Evolutionary conservation across 2,113 vertebrate species (phyloP).

Genomic region (Ictidomys tridecemlineatus): DNA sequence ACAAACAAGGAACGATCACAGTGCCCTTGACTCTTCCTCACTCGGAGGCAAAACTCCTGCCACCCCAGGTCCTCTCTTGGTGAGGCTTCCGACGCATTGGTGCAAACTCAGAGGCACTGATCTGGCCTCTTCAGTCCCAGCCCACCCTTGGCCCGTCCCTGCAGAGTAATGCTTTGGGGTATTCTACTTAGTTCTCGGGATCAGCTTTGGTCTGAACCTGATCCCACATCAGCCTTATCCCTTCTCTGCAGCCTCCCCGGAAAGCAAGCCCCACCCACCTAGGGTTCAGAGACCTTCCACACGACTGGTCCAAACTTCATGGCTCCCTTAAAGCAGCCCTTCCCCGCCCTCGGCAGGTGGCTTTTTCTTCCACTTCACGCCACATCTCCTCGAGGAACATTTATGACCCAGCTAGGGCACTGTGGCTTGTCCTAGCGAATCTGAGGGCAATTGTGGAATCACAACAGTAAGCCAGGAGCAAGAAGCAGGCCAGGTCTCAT

Average conservation of each 20-base stretch:
- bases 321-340: not conserved
- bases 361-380: not conserved
- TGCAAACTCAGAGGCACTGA: not conserved
- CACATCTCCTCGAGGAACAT: not conserved
- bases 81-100: not conserved
- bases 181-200: not conserved
- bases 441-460: not conserved
- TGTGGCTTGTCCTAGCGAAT: fast-evolving
- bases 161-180: not conserved
- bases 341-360: not conserved
- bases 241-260: not conserved
- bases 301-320: not conserved
- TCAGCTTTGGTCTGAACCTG: not conserved
- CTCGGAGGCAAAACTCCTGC: not conserved
- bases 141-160: not conserved
- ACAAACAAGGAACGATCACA: too few species aligned
- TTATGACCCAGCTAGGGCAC: not conserved
- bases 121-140: not conserved
- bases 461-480: too few species aligned
- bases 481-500: not conserved
- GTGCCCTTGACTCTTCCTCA: not conserved
- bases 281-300: too few species aligned
- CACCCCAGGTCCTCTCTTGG: not conserved
- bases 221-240: too few species aligned
- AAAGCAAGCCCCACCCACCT: too few species aligned